Evolutionary conservation across 2,797 vertebrate species (phyloP).

Genomic region (Nyctibius grandis): DNA sequence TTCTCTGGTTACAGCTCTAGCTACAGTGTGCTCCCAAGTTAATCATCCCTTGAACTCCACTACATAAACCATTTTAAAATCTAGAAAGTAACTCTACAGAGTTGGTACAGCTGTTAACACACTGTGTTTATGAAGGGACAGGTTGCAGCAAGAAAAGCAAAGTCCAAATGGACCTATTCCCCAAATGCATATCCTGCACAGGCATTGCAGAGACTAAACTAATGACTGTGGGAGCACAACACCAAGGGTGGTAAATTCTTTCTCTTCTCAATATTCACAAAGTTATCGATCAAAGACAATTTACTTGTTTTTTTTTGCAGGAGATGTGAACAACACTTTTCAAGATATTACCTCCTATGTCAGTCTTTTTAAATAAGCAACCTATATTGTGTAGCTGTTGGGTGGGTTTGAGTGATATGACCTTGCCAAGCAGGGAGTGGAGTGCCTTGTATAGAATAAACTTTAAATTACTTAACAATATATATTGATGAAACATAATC

Average conservation of each 20-base stretch:
- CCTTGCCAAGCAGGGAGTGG: background rate
- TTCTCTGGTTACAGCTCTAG: background rate
- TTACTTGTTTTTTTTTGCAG: background rate
- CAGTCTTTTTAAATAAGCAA: background rate
- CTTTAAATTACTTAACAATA: background rate
- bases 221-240: background rate
- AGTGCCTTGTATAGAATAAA: background rate
- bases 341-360: background rate
- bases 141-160: background rate
- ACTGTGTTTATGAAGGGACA: background rate
- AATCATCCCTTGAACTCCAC: background rate
- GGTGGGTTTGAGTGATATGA: background rate
- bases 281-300: background rate
- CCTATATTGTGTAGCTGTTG: background rate
- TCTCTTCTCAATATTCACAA: background rate
- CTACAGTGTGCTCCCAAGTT: background rate
- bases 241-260: background rate
- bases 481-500: background rate
- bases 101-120: background rate
- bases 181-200: background rate
- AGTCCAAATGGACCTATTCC: background rate
- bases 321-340: background rate
- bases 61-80: background rate
- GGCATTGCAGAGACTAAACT: background rate
- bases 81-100: background rate